Base-by-base conservation (phyloP, 2,797 vertebrate genomes). In the Amazona finschi region DNA sequence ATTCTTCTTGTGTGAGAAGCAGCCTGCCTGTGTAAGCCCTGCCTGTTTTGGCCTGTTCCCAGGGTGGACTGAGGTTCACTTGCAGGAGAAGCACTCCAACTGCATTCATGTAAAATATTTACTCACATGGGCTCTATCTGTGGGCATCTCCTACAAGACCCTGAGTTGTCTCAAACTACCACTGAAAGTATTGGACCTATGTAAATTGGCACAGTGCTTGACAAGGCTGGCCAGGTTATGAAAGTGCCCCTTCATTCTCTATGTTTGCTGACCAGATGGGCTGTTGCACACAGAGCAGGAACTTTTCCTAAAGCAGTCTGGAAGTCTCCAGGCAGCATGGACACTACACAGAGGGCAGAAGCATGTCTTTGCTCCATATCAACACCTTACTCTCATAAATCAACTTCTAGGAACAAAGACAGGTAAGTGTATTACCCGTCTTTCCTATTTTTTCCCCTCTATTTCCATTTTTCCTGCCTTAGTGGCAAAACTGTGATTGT, bases 181-280 rank as follows among this genome's bases (percentile, higher is more conserved):
- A 20, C 0, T 75, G 46, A 30, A 67, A 47, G 25, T 50, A 77
- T 22, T 3, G 11, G 61, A 84, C 22, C 44, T 75, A 24, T 15
- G 47, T 41, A 60, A 79, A 66, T 3, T 87, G 50, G 72, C 69
- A 95, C 2, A 4, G 24, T 3, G 6, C 15, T 65, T 62, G 46
- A 33, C 22, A 85, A 70, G 71, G 47, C 17, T 70, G 52, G 80
- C 12, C 69, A 91, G 30, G 46, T 72, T 74, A 69, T 50, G 39
- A 52, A 82, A 84, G 43, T 39, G 36, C 43, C 31, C 36, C 72
- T 83, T 82, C 36, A 55, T 28, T 13, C 25, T 58, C 69, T 39
- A 0, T 13, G 16, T 62, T 57, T 47, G 64, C 66, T 73, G 53
- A 50, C 31, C 1, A 0, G 38, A 70, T 0, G 2, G 41, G 43